Evolutionary conservation across 2,888 invertebrate genomes (phyloP).

Genomic region (Meandrusa payeni): DNA sequence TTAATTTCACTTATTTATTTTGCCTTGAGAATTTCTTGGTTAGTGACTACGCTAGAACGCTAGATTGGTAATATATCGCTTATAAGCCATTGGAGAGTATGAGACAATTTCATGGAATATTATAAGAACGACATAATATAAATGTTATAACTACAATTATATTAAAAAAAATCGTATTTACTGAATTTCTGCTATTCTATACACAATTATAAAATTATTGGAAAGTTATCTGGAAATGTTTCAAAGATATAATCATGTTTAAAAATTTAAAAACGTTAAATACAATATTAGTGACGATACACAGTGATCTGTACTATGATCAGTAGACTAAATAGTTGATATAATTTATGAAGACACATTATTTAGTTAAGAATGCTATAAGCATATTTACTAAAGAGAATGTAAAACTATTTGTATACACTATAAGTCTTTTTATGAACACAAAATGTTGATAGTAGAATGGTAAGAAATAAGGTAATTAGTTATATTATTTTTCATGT

Average conservation of each 20-base stretch:
- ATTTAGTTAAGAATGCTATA: slow-evolving; percentile 9
- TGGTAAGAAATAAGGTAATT: too few species aligned
- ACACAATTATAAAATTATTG: slow-evolving; percentile 16
- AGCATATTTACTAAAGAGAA: slow-evolving; percentile 11
- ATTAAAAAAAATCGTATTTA: too few species aligned
- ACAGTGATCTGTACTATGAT: slow-evolving; percentile 15
- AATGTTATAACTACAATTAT: too few species aligned
- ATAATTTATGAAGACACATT: slow-evolving; percentile 1
- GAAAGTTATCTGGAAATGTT: slow-evolving; percentile 14
- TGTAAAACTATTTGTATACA: slow-evolving; percentile 14
- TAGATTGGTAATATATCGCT: too few species aligned
- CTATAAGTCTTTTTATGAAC: too few species aligned
- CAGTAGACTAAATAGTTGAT: slow-evolving; percentile 4
- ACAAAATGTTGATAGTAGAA: too few species aligned
- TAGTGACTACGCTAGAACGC: slow-evolving; percentile 3
- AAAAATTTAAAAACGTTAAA: too few species aligned
- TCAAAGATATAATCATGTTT: slow-evolving; percentile 18
- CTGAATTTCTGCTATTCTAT: too few species aligned
- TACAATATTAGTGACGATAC: slow-evolving; percentile 1
- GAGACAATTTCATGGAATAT: too few species aligned
- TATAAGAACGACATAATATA: too few species aligned
- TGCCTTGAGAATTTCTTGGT: slow-evolving; percentile 33
- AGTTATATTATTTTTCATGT: slow-evolving; percentile 13
- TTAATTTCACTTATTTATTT: slow-evolving; percentile 41
- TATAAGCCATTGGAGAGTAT: too few species aligned